Evolutionary conservation across 2,888 invertebrate species (phyloP), one percentile per base, ranked within the genome.

Genomic region (Eledona agricola): DNA sequence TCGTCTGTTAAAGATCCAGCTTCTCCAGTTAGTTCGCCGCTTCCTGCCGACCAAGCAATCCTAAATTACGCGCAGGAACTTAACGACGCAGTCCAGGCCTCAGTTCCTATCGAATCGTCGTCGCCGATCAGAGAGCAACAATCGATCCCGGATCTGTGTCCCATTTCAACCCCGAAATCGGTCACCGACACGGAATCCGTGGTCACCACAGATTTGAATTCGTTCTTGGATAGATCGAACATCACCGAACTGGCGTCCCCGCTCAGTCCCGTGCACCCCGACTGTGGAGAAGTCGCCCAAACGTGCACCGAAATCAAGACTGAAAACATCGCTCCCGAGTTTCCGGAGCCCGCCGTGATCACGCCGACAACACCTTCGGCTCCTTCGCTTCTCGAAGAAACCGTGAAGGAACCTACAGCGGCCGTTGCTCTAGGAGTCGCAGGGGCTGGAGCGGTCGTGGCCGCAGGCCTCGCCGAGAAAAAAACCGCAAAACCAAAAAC

Each of bases 1-100:
- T 74, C 73, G 12, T 74, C 74, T 0, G 65, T 74, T 10, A 75
- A 75, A 58, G 75, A 75, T 58, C 68, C 69, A 29, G 53, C 38
- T 7, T 50, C 50, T n/a, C 43, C 50, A 15, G 25, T 50, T 7
- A 9, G 7, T 16, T 54, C 51, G 9, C 55, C 55, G 15, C 23
- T 45, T 19, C 37, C 37, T 25, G 40, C 50, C 19, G 29, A 38
- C 9, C 23, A 4, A 23, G 12, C 15, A n/a, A 22, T 46, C 4
- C 25, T 43, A 13, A 56, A 51, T 49, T 57, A 37, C 20, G 57
- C 58, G 3, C 57, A 60, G 34, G 57, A 60, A 54, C 12, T 60
- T 12, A 56, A 54, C 10, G 52, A 46, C 13, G 52, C 53, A 2
- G 25, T 55, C 10, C 50, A 52, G 28, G 47, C 55, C 17, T 47